Base-by-base conservation (phyloP, 37 sponge, comb jelly and placozoan species). In the Lycopodina hypogea region DNA sequence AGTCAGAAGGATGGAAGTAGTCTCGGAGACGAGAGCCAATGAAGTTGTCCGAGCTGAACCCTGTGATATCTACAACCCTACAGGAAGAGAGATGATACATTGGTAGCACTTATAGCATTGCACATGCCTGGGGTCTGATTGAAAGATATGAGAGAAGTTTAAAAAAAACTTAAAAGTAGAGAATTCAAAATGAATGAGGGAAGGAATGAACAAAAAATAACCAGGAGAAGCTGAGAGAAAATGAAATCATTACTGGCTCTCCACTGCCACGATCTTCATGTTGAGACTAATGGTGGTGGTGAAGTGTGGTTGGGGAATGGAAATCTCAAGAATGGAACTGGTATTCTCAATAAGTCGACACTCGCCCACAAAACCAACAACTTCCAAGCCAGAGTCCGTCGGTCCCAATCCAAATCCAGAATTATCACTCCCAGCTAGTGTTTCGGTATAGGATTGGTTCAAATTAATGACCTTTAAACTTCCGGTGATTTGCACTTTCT, bases 1-100 rank as follows among this genome's bases (percentile, higher is more conserved):
- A 78, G 75, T 90, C 91, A 21, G 57, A 39, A 32, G 91, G 87
- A 38, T 90, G 91, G 64, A 90, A 86, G 76, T 82, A 90, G 69
- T 90, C 87, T 0, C 42, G 33, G 0, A 82, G 53, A 15, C 62
- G 24, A 21, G 68, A 58, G 28, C 91, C 91, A 58, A 86, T 40
- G 28, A 90, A 60, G 17, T 90, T 79, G 3, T 78, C 74, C 29
- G 80, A 37, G 18, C 72, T 68, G 30, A 70, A 90, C 2, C 91
- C 91, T 30, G 74, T 77, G 37, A 90, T n/a, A 4, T 68, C 65
- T 18, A 8, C 30, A 29, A 89, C 75, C 48, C 89, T 84, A 41
- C 3, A 65, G 29, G 42, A 22, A 12, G 29, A 56, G 37, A 35
- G 37, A 68, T 17, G 65, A 23, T 26, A 17, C 26, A 63, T 11